These are phyloP conservation scores for Ptychobarbus kaznakovi DNA, from an alignment of 2,797 vertebrate genomes.

Conservation along the genomic window DNA sequence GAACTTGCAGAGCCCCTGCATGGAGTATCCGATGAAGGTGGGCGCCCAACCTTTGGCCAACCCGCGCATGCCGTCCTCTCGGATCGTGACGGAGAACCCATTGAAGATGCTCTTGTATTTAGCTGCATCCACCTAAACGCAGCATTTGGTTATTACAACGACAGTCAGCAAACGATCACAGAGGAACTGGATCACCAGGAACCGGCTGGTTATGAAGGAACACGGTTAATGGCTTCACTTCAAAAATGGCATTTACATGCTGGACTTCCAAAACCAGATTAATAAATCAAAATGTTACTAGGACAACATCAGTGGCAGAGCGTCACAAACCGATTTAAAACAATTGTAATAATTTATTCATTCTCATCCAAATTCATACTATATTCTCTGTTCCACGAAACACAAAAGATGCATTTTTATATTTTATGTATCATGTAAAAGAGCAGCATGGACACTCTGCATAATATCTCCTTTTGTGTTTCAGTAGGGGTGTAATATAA, in stretches of 20 bases:
- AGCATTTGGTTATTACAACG: conserved; percentile 3
- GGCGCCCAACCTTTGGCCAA: conserved; percentile 91
- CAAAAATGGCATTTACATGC: conserved; percentile 51
- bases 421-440: not conserved
- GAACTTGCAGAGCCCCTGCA: conserved; percentile 92
- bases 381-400: not conserved
- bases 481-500: not conserved
- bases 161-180: not conserved
- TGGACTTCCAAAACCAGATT: conserved; percentile 10
- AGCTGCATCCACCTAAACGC: conserved; percentile 83
- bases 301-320: conserved; percentile 13
- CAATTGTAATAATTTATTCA: not conserved
- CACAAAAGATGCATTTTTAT: not conserved
- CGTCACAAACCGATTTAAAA: not conserved
- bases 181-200: not conserved
- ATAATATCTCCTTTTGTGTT: too few species aligned
- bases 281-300: not conserved
- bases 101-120: conserved; percentile 91
- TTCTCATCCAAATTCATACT: not conserved
- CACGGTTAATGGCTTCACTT: conserved; percentile 33
- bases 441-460: not conserved
- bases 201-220: conserved; percentile 21
- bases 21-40: conserved; percentile 88
- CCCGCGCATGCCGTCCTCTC: conserved; percentile 85
- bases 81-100: conserved; percentile 86